Base-by-base conservation (phyloP, 2,113 vertebrate genomes). In the Motacilla alba region DNA sequence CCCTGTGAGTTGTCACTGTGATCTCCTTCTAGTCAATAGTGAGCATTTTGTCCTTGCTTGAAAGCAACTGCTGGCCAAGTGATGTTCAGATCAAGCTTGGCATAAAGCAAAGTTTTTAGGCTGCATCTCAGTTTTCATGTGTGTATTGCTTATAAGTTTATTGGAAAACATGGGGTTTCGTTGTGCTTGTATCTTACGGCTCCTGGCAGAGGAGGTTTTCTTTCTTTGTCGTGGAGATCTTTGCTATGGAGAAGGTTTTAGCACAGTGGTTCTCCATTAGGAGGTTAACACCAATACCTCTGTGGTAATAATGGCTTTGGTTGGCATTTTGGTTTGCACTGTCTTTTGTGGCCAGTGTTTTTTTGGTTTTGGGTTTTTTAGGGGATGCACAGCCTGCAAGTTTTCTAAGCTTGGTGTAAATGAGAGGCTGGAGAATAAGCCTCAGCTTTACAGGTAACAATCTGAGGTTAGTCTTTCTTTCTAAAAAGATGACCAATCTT, bases 331-430 rank as follows among this genome's bases (percentile, higher is more conserved):
- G 9, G 31, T 24, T 63, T 53, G 52, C 17, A 55, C 18, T 44
- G 21, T 72, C 28, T 82, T 81, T 56, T 66, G 10, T 47, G 43
- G 16, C 18, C 41, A 23, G 21, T 6, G 18, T 12, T 59, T 28
- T 26, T 49, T 56, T 19, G 5, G 7, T 6, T 26, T 43, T 52
- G 2, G 13, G 1, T 21, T 67, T 52, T 84, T 21, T 43, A 33
- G 5, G 4, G 1, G 12, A 5, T 44, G 79, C 17, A n/a, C 17
- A 79, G 33, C 33, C 44, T 0, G 0, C 27, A 59, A 31, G 11
- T 85, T 88, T 92, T 82, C 22, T 70, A 62, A 50, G 11, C 15
- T 70, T 70, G 21, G 10, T 33, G 35, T 10, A 50, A 83, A 31
- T 37, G 14, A 39, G 63, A 59, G 58, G 23, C 30, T 72, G 44